A percentile compares a stretch with the other conserved stretches of the same genome.
phyloP scores from a whole-genome alignment of 1,140 invertebrate species.

The Idris sp. region DNA sequence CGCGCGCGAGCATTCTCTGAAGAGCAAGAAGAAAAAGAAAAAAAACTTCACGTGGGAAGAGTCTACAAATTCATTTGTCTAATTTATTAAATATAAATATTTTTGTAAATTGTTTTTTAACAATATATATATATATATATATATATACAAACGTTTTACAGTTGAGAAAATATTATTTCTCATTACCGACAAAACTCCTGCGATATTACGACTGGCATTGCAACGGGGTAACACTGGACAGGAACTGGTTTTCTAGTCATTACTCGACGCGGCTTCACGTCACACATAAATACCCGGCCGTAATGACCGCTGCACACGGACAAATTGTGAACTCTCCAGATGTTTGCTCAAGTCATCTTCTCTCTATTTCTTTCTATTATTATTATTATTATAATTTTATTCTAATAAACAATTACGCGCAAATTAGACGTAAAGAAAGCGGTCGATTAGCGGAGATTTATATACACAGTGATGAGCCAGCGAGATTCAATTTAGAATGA shows the following conservation, averaged over 20 bases:
- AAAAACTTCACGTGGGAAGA: too few species aligned
- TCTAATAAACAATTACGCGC: conserved; percentile 44
- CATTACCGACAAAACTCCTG: conserved; percentile 56
- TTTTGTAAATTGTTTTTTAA: too few species aligned
- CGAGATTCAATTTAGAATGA: conserved; percentile 29
- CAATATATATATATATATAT: too few species aligned
- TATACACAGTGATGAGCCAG: too few species aligned
- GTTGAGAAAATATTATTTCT: conserved; percentile 61
- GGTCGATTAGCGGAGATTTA: conserved; percentile 41
- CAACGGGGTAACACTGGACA: conserved; percentile 49
- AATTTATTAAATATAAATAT: too few species aligned
- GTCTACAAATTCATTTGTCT: too few species aligned
- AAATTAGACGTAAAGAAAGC: conserved; percentile 36
- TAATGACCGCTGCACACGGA: conserved; percentile 26
- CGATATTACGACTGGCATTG: conserved; percentile 50
- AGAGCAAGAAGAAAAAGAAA: too few species aligned
- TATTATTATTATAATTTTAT: conserved; percentile 52
- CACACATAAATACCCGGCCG: conserved; percentile 61
- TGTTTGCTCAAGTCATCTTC: conserved; percentile 26
- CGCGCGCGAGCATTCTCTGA: too few species aligned
- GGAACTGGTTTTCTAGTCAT: conserved; percentile 63
- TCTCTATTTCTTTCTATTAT: conserved; percentile 40
- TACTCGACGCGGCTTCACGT: conserved; percentile 58
- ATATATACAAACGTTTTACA: too few species aligned
- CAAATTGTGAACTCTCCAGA: conserved; percentile 54